Evolutionary conservation across 2,113 vertebrate genomes (phyloP), one percentile per base, ranked within the genome.

Genomic region (Bubo blakistoni): DNA sequence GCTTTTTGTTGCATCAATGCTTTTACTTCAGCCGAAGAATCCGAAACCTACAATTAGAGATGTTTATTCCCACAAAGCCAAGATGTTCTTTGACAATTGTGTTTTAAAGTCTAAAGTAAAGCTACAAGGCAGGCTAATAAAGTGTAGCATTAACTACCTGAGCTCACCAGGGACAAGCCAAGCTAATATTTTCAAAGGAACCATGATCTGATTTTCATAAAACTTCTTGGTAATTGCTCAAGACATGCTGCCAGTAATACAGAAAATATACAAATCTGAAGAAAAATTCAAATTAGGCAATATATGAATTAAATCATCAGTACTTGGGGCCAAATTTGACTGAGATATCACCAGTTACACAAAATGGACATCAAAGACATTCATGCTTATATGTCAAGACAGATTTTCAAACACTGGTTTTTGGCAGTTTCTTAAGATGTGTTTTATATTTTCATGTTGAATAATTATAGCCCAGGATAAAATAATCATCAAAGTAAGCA

Each of bases 1-100:
- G 94, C 97, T 88, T 99, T 99, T 97, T 99, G 98, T 83, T 99
- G 99, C 97, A 98, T 86, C 61, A 99, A 95, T 22, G 95, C 97
- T 98, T 98, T 99, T 84, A 98, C 94, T 97, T 99, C 99, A 72
- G 97, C 95, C 3, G 98, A 91, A 76, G 98, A 73, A 94, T 98
- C 98, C 1, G 97, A 96, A 65, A 97, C 95, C 99, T 99, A 79
- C 42, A 66, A 96, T 96, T 82, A 96, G 32, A 97, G 16, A 82
- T 17, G 21, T 46, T 96, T 76, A 63, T 88, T 89, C 38, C 85
- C 79, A 84, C 82, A 89, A 82, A 65, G 25, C 40, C 46, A 85
- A 67, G 15, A 81, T 44, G 27, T 63, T 74, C 57, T 57, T 93
- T 94, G 90, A 89, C 13, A 61, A 80, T 9, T 83, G 30, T 32